These are phyloP conservation scores for Branchipolynoe longqiensis DNA, from an alignment of 2,888 invertebrate species.

Conservation along the genomic window DNA sequence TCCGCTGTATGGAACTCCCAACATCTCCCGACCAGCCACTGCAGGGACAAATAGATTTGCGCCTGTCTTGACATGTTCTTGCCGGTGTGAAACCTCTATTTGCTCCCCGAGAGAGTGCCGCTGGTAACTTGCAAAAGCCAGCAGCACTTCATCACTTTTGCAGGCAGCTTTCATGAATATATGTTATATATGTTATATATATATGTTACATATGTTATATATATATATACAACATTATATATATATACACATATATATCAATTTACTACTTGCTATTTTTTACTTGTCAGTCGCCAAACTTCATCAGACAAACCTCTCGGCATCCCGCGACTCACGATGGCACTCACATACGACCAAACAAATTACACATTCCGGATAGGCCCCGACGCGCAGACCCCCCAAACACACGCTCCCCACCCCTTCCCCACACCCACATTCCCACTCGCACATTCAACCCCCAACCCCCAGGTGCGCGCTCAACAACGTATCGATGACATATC, in stretches of 20 bases:
- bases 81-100: no score
- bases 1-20: no score
- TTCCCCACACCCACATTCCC: conserved; percentile 35
- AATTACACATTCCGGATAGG: conserved; percentile 42
- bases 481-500: conserved; percentile 55
- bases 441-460: no score
- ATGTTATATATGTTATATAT: no score
- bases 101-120: no score
- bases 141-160: no score
- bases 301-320: conserved; percentile 52
- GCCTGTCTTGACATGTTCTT: no score
- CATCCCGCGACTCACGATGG: conserved; percentile 54
- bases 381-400: neutral
- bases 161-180: no score
- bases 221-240: neutral
- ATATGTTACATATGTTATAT: neutral
- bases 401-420: neutral
- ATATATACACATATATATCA: neutral
- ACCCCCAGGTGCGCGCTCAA: conserved; percentile 45
- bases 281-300: conserved; percentile 50
- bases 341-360: conserved; percentile 51
- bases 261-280: neutral
- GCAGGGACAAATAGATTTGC: no score
- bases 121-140: no score
- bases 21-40: no score